Conservation (phyloP, 2,797 vertebrate species). For the Carcharodon carcharias region DNA sequence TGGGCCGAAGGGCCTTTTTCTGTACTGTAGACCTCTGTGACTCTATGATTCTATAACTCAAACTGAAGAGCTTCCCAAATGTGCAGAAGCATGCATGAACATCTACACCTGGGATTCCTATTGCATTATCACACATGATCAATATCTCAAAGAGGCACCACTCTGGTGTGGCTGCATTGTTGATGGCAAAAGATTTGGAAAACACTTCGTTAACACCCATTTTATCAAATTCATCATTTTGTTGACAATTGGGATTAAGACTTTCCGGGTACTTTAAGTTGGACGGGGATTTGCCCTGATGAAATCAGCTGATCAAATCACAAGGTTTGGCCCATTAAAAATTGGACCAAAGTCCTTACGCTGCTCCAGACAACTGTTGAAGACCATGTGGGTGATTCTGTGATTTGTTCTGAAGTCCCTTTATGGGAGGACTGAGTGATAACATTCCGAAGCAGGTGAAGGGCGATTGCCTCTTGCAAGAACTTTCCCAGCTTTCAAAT, state of each 20-base stretch:
- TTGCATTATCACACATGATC: background rate
- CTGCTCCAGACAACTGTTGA: background rate
- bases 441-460: background rate
- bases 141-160: background rate
- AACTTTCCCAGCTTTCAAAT: background rate
- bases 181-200: background rate
- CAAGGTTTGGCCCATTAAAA: background rate
- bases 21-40: too few species aligned
- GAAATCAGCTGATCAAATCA: background rate
- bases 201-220: too few species aligned
- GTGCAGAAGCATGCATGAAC: background rate
- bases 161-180: background rate
- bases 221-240: background rate
- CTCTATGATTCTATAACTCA: background rate
- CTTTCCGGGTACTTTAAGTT: background rate
- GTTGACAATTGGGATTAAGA: background rate
- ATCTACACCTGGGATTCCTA: background rate
- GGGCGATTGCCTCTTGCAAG: background rate
- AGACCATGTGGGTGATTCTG: background rate
- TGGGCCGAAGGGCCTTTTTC: too few species aligned
- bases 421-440: background rate
- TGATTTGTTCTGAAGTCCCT: background rate
- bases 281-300: background rate
- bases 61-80: background rate
- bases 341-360: background rate